These are phyloP conservation scores for Elmis aenea DNA, from an alignment of 2,888 invertebrate genomes.

Conservation along the genomic window DNA sequence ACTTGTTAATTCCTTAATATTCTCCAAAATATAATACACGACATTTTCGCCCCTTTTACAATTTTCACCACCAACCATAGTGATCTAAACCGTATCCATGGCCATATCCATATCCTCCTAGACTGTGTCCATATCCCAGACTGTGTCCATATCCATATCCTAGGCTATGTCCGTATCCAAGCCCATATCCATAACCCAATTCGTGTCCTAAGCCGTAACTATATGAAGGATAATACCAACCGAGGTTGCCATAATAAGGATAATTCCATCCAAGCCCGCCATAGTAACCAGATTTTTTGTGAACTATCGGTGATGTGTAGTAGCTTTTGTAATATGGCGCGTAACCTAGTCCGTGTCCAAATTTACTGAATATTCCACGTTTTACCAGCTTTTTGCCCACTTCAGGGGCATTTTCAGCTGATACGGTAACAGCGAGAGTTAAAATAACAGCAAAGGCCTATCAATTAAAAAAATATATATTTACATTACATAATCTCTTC, in stretches of 20 bases:
- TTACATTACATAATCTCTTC: neutral
- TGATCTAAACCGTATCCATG: constrained; percentile 16
- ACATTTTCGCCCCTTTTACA: too few relatives aligned
- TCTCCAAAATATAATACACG: too few relatives aligned
- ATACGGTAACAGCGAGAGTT: constrained; percentile 15
- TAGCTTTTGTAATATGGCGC: too few relatives aligned
- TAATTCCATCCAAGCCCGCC: too few relatives aligned
- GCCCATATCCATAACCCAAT: constrained; percentile 12
- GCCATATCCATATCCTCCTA: constrained; percentile 21
- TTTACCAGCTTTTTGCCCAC: constrained; percentile 33
- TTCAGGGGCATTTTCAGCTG: constrained; percentile 22
- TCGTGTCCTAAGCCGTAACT: neutral
- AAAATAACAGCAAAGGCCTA: constrained; percentile 16
- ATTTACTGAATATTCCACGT: constrained; percentile 30
- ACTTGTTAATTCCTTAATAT: too few relatives aligned
- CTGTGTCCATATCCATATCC: constrained; percentile 24
- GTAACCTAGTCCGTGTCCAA: constrained; percentile 22
- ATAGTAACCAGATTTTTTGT: too few relatives aligned
- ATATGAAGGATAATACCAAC: too few relatives aligned
- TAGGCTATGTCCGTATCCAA: constrained; percentile 19
- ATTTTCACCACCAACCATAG: too few relatives aligned
- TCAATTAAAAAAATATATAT: too few relatives aligned
- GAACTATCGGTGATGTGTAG: too few relatives aligned
- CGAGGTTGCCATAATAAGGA: too few relatives aligned
- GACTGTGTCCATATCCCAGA: constrained; percentile 12